phyloP scores from a whole-genome alignment of 2,888 invertebrate species.

The Drosophila neotestacea region DNA sequence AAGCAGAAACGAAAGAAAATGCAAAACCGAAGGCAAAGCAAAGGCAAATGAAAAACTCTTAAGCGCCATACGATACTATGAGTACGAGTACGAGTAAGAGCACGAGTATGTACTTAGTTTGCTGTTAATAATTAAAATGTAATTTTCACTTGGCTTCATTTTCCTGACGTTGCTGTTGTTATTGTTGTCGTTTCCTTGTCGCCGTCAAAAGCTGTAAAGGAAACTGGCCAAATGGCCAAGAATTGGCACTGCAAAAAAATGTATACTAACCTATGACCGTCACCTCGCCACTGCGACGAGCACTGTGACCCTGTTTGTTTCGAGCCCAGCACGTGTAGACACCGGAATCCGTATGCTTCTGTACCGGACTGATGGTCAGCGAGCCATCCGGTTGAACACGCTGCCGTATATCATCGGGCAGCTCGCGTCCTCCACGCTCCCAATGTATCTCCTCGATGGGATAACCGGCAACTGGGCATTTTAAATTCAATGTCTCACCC shows the following conservation, averaged over 20 bases:
- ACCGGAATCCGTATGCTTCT: constrained; percentile 90
- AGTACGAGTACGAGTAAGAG: constrained; percentile 8
- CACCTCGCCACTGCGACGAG: constrained; percentile 90
- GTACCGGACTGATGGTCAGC: constrained; percentile 90
- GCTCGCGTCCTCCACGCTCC: constrained; percentile 90
- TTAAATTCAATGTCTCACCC: constrained; percentile 90
- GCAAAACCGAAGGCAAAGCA: constrained; percentile 43
- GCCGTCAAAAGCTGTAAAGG: constrained; percentile 52
- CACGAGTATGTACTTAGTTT: constrained; percentile 67
- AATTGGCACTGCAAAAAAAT: constrained; percentile 19
- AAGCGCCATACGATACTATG: constrained; percentile 58
- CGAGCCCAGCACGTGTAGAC: constrained; percentile 93
- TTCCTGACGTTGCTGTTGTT: constrained; percentile 7
- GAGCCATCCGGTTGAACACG: constrained; percentile 91
- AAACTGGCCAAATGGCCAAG: constrained; percentile 54
- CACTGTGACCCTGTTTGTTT: constrained; percentile 91
- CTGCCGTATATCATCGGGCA: constrained; percentile 93
- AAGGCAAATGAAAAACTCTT: constrained; percentile 49
- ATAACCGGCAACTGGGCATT: constrained; percentile 93
- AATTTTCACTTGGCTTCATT: constrained; percentile 74
- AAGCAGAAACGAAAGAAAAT: constrained; percentile 40
- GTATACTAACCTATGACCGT: constrained; percentile 90
- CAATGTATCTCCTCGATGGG: constrained; percentile 93
- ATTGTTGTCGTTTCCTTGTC: constrained; percentile 28
- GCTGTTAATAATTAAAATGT: constrained; percentile 79